Conservation (phyloP, 2,797 vertebrate genomes). For the Carapus acus region DNA sequence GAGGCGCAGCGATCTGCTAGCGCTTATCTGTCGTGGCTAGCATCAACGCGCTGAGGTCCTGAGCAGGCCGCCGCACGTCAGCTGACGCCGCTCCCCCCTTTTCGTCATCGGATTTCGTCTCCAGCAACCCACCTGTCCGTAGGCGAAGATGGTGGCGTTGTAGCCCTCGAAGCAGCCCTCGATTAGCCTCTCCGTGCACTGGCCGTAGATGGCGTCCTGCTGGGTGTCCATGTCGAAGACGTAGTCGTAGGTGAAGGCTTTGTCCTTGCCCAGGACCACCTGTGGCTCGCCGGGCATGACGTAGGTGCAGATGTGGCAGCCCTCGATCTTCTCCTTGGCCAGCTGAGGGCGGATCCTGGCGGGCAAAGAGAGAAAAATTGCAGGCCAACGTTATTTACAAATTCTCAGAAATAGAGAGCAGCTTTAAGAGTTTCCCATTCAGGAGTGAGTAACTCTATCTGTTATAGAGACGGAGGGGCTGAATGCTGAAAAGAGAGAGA, state of each 20-base stretch:
- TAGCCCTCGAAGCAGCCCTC: slow-evolving; percentile 97
- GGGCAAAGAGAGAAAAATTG: slow-evolving; percentile 3
- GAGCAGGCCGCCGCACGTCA: slow-evolving; percentile 51
- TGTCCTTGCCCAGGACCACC: slow-evolving; percentile 95
- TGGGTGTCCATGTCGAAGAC: slow-evolving; percentile 89
- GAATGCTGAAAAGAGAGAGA: slow-evolving; percentile 1
- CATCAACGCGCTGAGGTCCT: slow-evolving; percentile 15
- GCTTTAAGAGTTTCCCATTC: too few species aligned
- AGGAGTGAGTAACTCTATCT: too few species aligned
- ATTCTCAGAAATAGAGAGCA: too few species aligned
- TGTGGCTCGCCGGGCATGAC: slow-evolving; percentile 93
- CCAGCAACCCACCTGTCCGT: slow-evolving; percentile 78
- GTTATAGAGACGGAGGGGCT: not conserved
- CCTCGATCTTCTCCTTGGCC: slow-evolving; percentile 95
- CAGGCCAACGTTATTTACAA: too few species aligned
- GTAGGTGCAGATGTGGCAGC: slow-evolving; percentile 95
- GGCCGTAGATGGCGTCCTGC: slow-evolving; percentile 84
- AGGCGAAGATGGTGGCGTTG: slow-evolving; percentile 95
- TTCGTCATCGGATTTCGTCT: slow-evolving; percentile 28
- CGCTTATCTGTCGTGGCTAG: slow-evolving; percentile 45
- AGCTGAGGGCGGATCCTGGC: slow-evolving; percentile 91
- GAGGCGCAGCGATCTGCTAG: slow-evolving; percentile 22
- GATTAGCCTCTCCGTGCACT: slow-evolving; percentile 90
- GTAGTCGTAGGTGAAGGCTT: slow-evolving; percentile 94
- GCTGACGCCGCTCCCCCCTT: slow-evolving; percentile 38